Evolutionary conservation across 2,113 vertebrate species (phyloP), one percentile per base, ranked within the genome.

Genomic region (Geococcyx californianus): DNA sequence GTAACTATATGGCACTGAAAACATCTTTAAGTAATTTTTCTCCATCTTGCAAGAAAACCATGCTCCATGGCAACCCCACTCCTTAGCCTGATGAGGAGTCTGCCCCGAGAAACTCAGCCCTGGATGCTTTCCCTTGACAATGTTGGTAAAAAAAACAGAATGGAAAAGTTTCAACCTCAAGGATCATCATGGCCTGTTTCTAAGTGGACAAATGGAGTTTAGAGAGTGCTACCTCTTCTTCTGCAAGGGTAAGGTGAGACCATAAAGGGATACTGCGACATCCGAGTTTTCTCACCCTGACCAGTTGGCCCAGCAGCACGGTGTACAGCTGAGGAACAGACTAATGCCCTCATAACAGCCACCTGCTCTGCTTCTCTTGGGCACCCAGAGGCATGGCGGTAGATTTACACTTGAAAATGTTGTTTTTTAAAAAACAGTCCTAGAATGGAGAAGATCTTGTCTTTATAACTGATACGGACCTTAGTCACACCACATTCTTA

Each of bases 261-360:
- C 59, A 47, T 6, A 83, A 68, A 56, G 14, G 16, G 29, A 25
- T 24, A 36, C 8, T 17, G 16, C 3, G 10, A 36, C 29, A 54
- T 51, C 5, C 24, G 25, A 42, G 10, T 60, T 29, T 64, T 64
- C 13, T 7, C 40, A 23, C 5, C 10, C 31, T 40, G 25, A 21
- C 15, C 2, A 7, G 9, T 7, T 13, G 38, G 31, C 31, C 31
- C 36, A 26, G n/a, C 9, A 36, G 12, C 28, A 8, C 0, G 1
- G 9, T 12, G 18, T 34, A 23, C 34, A 18, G 21, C 18, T 38
- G 23, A 75, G 36, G 23, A 82, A 69, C 0, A 1, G 36, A 47
- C 13, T 13, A 11, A 81, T 67, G 13, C 5, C 17, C 21, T 31
- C 42, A 28, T 10, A 62, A 75, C 52, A 52, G 5, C 2, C 26